Evolutionary conservation across 1,140 invertebrate species (phyloP).

Genomic region (Megalopta genalis): DNA sequence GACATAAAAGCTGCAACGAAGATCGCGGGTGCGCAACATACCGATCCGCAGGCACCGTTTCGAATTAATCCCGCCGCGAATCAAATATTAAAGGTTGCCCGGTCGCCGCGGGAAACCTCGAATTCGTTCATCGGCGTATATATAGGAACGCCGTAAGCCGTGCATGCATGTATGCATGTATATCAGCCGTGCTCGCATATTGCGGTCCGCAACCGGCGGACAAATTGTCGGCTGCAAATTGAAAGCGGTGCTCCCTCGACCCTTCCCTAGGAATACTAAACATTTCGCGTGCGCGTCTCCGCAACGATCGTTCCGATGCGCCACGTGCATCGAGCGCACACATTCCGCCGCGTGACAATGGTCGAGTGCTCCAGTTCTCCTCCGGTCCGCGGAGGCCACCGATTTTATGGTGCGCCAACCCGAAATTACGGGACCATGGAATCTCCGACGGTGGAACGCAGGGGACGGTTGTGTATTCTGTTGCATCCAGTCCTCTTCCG

Average conservation of each 20-base stretch:
- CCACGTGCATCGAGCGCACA: constrained; percentile 6
- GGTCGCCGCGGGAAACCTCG: background rate
- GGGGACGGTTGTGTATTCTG: background rate
- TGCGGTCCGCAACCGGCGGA: constrained; percentile 42
- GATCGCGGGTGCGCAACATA: too few species aligned
- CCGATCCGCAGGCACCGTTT: background rate
- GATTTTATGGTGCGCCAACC: constrained; percentile 21
- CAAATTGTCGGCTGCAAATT: constrained; percentile 76
- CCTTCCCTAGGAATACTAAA: constrained; percentile 75
- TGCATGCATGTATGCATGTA: background rate
- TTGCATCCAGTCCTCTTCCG: background rate
- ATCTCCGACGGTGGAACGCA: constrained; percentile 5
- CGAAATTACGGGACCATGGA: constrained; percentile 27
- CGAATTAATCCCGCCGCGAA: background rate
- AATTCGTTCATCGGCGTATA: constrained; percentile 30
- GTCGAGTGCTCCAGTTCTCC: background rate
- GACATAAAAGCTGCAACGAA: too few species aligned
- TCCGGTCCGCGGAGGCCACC: background rate
- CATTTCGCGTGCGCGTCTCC: constrained; percentile 53
- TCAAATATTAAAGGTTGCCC: too few species aligned
- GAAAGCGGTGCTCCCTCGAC: constrained; percentile 63
- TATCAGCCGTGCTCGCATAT: constrained; percentile 34
- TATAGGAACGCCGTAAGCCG: background rate
- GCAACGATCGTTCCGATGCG: constrained; percentile 28
- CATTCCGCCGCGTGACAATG: constrained; percentile 41